Base-by-base conservation (phyloP, 2,797 vertebrate species). In the Eulemur albifrons region DNA sequence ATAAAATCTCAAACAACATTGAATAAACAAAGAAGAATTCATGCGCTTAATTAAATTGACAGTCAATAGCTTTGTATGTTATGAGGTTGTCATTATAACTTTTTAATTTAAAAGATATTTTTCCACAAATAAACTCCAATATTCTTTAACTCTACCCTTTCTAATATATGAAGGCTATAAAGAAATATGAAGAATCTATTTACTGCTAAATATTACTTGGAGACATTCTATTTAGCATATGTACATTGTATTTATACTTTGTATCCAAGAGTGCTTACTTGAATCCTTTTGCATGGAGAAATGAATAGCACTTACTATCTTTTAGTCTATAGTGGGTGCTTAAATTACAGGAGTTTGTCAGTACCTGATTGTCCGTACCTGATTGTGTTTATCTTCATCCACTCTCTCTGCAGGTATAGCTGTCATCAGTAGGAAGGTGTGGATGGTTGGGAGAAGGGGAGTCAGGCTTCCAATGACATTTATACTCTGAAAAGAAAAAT, bases 31-130 rank as follows among this genome's bases (percentile, higher is more conserved):
- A 92, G 32, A n/a, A 11, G 40, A 79, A 76, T 83, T 76, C 12
- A 67, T 48, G 23, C 11, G 52, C 45, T 88, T 92, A 82, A 94
- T 95, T 94, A 80, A 96, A 93, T 50, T 85, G 87, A 73, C 30
- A 76, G 77, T 80, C 67, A 92, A 95, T 94, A 90, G 72, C 35
- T 95, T 86, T 90, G 48, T 45, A 70, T 72, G 57, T 54, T 89
- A 82, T 90, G 77, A 52, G 30, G 43, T 79, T 96, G 35, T 80
- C 48, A 52, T 72, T 93, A 30, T 77, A 57, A 81, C n/a, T 15
- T 88, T 96, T 91, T 89, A 82, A 94, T 82, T 94, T 96, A 94
- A 94, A 96, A 80, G n/a, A 57, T 83, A 94, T 75, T 92, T 87
- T 96, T 79, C 17, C 9, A 79, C 30, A n/a, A 93, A 85, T 83